Conservation (phyloP, 2,888 invertebrate species). For the Torymus auratus region DNA sequence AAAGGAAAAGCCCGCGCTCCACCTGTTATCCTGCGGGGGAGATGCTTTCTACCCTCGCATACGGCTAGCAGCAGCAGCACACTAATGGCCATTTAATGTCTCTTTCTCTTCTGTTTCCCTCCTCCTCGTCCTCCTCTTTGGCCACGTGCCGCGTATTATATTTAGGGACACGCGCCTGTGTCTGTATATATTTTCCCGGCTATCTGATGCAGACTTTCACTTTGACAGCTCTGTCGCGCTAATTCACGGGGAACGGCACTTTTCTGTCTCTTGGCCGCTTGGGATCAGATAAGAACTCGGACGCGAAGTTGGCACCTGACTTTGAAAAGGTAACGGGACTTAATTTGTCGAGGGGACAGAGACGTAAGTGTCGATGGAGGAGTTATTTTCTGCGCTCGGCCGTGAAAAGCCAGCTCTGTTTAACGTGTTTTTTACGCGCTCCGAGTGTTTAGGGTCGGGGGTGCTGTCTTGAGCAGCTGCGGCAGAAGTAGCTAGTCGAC, state of each 20-base stretch:
- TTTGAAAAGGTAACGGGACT: constrained; percentile 53
- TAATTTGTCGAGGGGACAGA: constrained; percentile 17
- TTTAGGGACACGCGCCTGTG: neutral
- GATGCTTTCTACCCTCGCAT: constrained; percentile 14
- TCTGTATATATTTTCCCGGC: constrained; percentile 34
- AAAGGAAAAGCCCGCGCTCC: constrained; percentile 27
- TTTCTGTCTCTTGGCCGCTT: constrained; percentile 1
- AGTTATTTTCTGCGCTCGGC: neutral
- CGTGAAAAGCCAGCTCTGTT: constrained; percentile 32
- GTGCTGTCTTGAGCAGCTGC: too few species aligned
- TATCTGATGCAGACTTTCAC: constrained; percentile 57
- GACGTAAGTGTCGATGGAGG: neutral
- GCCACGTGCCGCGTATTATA: constrained; percentile 51
- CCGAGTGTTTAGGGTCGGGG: neutral
- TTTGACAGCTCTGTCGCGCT: constrained; percentile 53
- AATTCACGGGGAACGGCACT: constrained; percentile 39
- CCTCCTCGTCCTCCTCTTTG: neutral
- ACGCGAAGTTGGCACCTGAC: constrained; percentile 50
- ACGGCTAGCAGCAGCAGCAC: too few species aligned
- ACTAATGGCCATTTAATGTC: constrained; percentile 63
- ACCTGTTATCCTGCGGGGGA: constrained; percentile 53
- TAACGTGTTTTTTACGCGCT: constrained; percentile 23
- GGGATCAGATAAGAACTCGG: constrained; percentile 40
- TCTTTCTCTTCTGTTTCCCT: constrained; percentile 31
- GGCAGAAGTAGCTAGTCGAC: too few species aligned